A percentile compares a stretch with the other conserved stretches of the same genome.
Evolutionary conservation across 2,113 vertebrate genomes (phyloP).

Genomic region (Ameiurus melas): DNA sequence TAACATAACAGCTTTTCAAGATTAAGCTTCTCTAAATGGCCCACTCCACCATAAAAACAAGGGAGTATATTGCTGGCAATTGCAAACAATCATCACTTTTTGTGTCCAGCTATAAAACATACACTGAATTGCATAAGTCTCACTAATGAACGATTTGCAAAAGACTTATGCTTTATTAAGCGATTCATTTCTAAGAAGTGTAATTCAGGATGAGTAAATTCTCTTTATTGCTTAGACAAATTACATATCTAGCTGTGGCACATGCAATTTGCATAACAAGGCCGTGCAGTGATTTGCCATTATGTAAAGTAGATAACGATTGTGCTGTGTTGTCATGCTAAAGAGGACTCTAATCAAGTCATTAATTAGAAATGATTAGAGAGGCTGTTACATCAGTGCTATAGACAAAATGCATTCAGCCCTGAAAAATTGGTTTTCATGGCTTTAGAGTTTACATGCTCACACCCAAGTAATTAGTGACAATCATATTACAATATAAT

Average conservation of each 20-base stretch:
- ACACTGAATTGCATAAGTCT: background rate
- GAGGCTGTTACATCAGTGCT: constrained; percentile 26
- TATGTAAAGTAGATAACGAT: constrained; percentile 41
- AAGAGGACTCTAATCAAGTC: constrained; percentile 44
- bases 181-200: constrained; percentile 4
- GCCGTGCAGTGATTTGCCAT: too few relatives aligned
- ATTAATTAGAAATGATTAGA: constrained; percentile 46
- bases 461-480: constrained; percentile 11
- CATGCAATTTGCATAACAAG: constrained; percentile 21
- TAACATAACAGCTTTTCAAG: background rate
- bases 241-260: constrained; percentile 19
- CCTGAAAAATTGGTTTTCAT: constrained; percentile 35
- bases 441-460: constrained; percentile 9
- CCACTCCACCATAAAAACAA: constrained; percentile 7
- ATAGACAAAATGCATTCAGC: constrained; percentile 37
- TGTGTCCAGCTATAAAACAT: background rate
- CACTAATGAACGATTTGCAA: constrained; percentile 8
- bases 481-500: background rate
- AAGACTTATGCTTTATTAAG: constrained; percentile 1
- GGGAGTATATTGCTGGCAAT: background rate
- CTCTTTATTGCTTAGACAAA: constrained; percentile 28
- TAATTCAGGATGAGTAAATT: constrained; percentile 23
- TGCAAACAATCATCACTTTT: background rate
- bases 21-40: constrained; percentile 19
- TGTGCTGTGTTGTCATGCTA: constrained; percentile 37